Evolutionary conservation across 2,113 vertebrate genomes (phyloP), one percentile per base, ranked within the genome.

Genomic region (Nycticryphes semicollaris): DNA sequence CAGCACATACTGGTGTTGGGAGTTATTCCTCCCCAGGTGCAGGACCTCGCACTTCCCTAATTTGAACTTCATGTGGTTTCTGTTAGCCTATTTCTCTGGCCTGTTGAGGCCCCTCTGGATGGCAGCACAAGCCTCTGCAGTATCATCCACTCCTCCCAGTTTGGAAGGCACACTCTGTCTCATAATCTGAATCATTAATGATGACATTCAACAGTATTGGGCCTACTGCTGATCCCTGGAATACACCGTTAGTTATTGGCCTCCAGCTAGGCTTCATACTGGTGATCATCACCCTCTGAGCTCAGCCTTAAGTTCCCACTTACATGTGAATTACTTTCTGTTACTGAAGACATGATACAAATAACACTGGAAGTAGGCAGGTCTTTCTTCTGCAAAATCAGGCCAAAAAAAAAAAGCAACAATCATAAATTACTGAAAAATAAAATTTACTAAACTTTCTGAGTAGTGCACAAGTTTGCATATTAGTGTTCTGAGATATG

Each of bases 361-460:
- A 57, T 43, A 89, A 50, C n/a, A 59, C 2, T n/a, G 70, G 14
- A 82, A 23, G 30, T 12, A 80, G 53, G 51, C 12, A 63, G 28
- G 62, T 62, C 45, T 77, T 74, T 78, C 43, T 90, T 87, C 51
- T 84, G 77, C 45, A 87, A 41, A 91, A 87, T 53, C 48, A 79
- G 47, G 41, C 35, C n/a, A n/a, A n/a, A n/a, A 73, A 83, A 88
- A 77, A 83, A 53, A 22, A 83, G 39, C n/a, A 89, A 59, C 11
- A n/a, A 47, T 57, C 48, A 93, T 89, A 94, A 91, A 94, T 78
- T 86, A 89, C 25, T 15, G 28, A 62, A 95, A 95, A 93, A 92
- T 59, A 82, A 92, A 87, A 56, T 79, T 72, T 87, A 73, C 57
- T 78, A 62, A 92, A 76, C 27, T 37, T 22, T 91, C 56, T 59